phyloP scores from a whole-genome alignment of 2,797 vertebrate genomes.

The Peromyscus eremicus region DNA sequence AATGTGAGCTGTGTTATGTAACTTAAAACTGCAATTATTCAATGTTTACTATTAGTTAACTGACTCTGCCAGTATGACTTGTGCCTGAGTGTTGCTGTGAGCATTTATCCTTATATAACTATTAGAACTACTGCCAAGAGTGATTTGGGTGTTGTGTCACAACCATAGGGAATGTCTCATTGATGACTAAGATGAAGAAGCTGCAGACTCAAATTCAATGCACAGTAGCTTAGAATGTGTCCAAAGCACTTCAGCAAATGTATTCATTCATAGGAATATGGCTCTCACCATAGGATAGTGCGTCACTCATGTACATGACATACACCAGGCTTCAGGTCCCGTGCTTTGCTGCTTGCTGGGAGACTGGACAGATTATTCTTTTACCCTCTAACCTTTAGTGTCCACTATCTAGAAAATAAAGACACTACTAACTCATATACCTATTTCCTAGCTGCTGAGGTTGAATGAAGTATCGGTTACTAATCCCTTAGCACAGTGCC shows the following conservation, averaged over 20 bases:
- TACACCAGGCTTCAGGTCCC: neutral
- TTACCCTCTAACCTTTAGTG: constrained; percentile 27
- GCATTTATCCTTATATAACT: neutral
- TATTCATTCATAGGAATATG: neutral
- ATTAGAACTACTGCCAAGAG: neutral
- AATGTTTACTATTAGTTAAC: neutral
- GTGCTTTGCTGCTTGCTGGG: neutral
- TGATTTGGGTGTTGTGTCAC: neutral
- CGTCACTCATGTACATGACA: neutral
- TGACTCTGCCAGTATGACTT: neutral
- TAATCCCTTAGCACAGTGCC: constrained; percentile 34
- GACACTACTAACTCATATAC: neutral
- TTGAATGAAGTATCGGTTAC: neutral
- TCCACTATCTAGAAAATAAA: neutral
- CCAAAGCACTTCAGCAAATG: neutral
- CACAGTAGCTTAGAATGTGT: neutral
- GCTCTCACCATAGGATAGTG: neutral
- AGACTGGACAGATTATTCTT: neutral
- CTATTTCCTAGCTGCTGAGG: neutral
- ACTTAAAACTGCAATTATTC: neutral
- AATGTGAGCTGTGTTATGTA: neutral
- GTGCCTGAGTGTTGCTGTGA: neutral
- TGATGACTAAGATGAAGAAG: constrained; percentile 23
- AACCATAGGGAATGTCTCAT: neutral
- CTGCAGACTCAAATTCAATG: neutral